Percentiles rank a stretch among this genome's conserved stretches.
These are phyloP conservation scores for Parauchenoglanis ngamensis DNA, from an alignment of 2,797 vertebrate species.

Conservation along the genomic window DNA sequence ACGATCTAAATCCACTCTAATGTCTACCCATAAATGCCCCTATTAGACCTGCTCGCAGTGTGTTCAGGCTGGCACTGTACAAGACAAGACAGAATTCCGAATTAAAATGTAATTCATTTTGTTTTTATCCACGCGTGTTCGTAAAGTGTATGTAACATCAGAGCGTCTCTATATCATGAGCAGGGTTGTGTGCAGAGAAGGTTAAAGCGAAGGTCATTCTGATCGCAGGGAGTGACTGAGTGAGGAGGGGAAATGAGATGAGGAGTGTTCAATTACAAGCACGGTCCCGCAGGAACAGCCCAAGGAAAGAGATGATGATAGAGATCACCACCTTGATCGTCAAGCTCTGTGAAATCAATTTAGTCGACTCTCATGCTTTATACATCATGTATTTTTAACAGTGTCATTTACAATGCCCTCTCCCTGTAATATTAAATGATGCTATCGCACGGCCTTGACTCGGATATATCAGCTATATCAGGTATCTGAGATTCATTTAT, in stretches of 20 bases:
- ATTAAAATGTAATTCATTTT: background rate
- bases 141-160: background rate
- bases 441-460: conserved; percentile 44
- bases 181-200: conserved; percentile 5
- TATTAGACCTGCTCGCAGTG: conserved; percentile 1
- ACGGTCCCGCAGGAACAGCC: conserved; percentile 47
- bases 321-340: conserved; percentile 62
- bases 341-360: conserved; percentile 62
- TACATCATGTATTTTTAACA: conserved; percentile 54
- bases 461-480: conserved; percentile 1
- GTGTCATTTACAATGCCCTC: conserved; percentile 54
- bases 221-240: conserved; percentile 50
- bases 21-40: conserved; percentile 38
- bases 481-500: conserved; percentile 24
- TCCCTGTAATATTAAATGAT: conserved; percentile 44
- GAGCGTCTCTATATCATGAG: background rate
- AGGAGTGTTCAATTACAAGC: conserved; percentile 59
- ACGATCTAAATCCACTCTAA: conserved; percentile 14
- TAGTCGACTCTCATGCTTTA: conserved; percentile 46
- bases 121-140: background rate
- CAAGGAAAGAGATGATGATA: conserved; percentile 47
- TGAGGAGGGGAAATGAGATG: conserved; percentile 49
- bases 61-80: background rate
- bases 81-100: background rate
- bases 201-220: conserved; percentile 50